phyloP scores from a whole-genome alignment of 37 sponge, comb jelly and placozoan genomes.

The Aplysina aerophoba region DNA sequence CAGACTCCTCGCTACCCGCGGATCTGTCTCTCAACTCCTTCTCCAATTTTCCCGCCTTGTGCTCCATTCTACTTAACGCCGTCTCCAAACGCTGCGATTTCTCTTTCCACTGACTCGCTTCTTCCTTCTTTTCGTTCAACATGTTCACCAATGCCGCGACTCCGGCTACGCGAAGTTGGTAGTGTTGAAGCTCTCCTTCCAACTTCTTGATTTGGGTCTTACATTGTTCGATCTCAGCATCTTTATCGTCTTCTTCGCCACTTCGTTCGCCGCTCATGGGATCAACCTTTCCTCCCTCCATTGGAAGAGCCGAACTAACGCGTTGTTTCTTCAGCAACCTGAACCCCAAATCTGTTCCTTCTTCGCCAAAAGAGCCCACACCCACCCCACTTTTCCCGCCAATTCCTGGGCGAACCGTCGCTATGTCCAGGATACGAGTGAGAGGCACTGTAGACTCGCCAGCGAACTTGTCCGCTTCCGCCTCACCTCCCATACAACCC shows the following conservation, averaged over 20 bases:
- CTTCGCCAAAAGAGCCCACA: not conserved
- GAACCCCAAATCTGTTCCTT: not conserved
- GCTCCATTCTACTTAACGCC: conserved; percentile 68
- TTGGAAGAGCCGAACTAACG: too few species aligned
- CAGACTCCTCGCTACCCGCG: not conserved
- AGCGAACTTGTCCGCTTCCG: too few species aligned
- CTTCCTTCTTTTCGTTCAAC: conserved; percentile 61
- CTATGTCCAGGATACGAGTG: not conserved
- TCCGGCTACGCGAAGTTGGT: conserved; percentile 57
- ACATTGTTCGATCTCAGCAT: not conserved
- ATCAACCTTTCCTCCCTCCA: not conserved
- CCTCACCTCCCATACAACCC: too few species aligned
- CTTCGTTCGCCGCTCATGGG: not conserved
- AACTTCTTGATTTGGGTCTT: not conserved
- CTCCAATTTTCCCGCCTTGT: conserved; percentile 66
- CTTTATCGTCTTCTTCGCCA: not conserved
- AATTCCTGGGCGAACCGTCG: not conserved
- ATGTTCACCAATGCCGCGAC: conserved; percentile 68
- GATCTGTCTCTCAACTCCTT: conserved; percentile 28
- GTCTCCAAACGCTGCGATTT: conserved; percentile 70
- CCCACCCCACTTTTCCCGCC: not conserved
- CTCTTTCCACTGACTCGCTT: conserved; percentile 33
- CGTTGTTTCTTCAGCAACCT: not conserved
- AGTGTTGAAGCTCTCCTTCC: not conserved
- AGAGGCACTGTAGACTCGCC: too few species aligned